Percentiles rank a stretch among this genome's conserved stretches.
phyloP scores from a whole-genome alignment of 2,113 vertebrate species.

The Onychostoma macrolepis region DNA sequence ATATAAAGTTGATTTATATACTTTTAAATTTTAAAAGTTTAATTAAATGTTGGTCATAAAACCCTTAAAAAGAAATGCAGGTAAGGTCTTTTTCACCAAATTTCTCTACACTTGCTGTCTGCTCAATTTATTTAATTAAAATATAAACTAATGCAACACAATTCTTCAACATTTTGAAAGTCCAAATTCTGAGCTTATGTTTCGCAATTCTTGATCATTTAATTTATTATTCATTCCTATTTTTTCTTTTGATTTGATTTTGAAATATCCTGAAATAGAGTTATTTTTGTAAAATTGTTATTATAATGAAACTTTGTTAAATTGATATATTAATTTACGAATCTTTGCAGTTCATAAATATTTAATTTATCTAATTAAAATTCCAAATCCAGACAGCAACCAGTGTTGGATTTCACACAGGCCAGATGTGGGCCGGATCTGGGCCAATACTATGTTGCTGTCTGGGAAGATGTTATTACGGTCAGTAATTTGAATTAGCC shows the following conservation, averaged over 20 bases:
- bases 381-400: not conserved
- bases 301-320: not conserved
- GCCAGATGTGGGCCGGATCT: too few relatives aligned
- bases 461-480: not conserved
- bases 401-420: too few relatives aligned
- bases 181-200: too few relatives aligned
- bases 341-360: not conserved
- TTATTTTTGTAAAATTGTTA: not conserved
- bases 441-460: too few relatives aligned
- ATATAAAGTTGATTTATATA: too few relatives aligned
- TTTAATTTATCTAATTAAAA: not conserved
- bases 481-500: not conserved
- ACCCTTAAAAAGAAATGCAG: not conserved
- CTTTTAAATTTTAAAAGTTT: too few relatives aligned
- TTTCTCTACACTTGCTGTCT: not conserved
- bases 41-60: not conserved
- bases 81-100: not conserved
- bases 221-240: not conserved
- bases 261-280: not conserved
- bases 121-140: not conserved
- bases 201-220: too few relatives aligned
- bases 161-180: not conserved
- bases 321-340: not conserved
- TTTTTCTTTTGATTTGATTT: not conserved
- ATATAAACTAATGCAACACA: not conserved